Conservation (phyloP, 2,797 vertebrate species). For the Gila robusta region DNA sequence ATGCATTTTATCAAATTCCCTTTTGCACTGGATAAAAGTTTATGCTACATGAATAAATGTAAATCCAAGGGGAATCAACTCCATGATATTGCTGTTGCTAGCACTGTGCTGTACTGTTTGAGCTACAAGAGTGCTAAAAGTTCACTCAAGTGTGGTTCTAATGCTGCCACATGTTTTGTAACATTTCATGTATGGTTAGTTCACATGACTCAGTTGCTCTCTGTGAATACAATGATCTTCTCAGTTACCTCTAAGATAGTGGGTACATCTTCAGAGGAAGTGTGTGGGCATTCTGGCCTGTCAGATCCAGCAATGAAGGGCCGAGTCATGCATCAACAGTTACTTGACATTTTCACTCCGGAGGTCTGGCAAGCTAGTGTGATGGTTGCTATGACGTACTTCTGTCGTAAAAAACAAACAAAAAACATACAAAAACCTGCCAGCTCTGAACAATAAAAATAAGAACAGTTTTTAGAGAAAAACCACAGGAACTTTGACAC, state of each 20-base stretch:
- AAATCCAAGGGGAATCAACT: no score
- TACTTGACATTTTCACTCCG: constrained; percentile 50
- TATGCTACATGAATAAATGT: not conserved
- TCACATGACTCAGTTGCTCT: constrained; percentile 5
- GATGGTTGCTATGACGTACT: constrained; percentile 54
- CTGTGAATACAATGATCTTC: constrained; percentile 27
- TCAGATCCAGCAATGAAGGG: constrained; percentile 22
- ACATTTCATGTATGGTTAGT: constrained; percentile 2
- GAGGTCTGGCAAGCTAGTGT: constrained; percentile 53
- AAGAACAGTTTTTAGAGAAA: not conserved
- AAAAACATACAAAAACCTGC: not conserved
- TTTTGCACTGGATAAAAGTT: not conserved
- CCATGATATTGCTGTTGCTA: not conserved
- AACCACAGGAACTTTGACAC: constrained; percentile 26
- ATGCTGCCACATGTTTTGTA: not conserved
- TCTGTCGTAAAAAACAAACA: constrained; percentile 19
- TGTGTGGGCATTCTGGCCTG: constrained; percentile 30
- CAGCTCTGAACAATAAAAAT: constrained; percentile 13
- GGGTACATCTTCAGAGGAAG: constrained; percentile 1
- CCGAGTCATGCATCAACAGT: constrained; percentile 42
- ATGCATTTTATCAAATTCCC: no score
- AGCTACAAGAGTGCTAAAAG: not conserved
- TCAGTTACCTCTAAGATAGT: constrained; percentile 15
- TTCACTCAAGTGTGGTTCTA: constrained; percentile 22
- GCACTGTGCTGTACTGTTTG: not conserved